phyloP scores from a whole-genome alignment of 2,888 invertebrate species.

The Drosophila peninsularis region DNA sequence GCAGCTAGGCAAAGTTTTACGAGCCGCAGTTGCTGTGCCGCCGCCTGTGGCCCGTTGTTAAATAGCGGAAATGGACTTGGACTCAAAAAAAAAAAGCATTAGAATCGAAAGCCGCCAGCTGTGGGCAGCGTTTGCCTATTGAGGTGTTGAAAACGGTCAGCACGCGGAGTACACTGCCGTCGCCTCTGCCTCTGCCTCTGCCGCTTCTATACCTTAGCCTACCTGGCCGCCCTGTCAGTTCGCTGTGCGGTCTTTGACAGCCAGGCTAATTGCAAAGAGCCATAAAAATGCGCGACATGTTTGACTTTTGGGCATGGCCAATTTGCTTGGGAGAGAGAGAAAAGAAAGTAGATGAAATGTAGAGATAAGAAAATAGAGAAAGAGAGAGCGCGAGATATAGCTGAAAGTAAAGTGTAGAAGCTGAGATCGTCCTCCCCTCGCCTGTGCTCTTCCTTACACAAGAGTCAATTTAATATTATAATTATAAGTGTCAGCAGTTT shows the following conservation, averaged over 20 bases:
- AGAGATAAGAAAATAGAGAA: not conserved
- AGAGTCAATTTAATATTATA: not conserved
- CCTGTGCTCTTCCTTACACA: no score
- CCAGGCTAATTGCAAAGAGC: constrained; percentile 72
- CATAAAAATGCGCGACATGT: constrained; percentile 71
- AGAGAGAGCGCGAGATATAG: not conserved
- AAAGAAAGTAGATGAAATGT: not conserved
- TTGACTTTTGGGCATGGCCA: constrained; percentile 34
- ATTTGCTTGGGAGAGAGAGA: not conserved
- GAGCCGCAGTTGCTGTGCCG: constrained; percentile 27
- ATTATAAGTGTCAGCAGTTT: not conserved
- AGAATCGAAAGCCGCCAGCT: constrained; percentile 40
- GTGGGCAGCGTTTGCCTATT: constrained; percentile 23
- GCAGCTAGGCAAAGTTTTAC: constrained; percentile 50
- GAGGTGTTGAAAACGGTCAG: constrained; percentile 72
- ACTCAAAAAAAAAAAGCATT: constrained; percentile 45
- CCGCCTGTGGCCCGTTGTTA: constrained; percentile 53
- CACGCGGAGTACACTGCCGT: not conserved
- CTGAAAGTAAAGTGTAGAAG: not conserved
- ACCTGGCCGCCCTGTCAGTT: constrained; percentile 5
- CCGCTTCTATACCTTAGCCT: not conserved
- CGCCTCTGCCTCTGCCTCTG: not conserved
- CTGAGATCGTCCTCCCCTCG: no score
- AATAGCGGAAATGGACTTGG: constrained; percentile 72
- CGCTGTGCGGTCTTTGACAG: constrained; percentile 39